A percentile compares a stretch with the other conserved stretches of the same genome.
Conservation (phyloP, 2,888 invertebrate genomes). For the Sceliomorpha sp. region DNA sequence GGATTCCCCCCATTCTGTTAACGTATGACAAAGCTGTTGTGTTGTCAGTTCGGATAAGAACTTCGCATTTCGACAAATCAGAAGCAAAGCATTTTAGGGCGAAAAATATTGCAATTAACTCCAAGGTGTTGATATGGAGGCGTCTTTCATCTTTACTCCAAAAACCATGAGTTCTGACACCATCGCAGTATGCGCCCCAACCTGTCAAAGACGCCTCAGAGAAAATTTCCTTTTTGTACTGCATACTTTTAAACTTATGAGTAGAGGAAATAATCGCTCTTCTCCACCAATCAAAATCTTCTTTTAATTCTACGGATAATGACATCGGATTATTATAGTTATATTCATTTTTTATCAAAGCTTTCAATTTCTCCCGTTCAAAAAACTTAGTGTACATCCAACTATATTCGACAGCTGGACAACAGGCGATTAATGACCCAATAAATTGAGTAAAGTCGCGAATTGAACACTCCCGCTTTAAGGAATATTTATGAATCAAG, state of each 20-base stretch:
- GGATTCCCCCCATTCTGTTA: slow-evolving; percentile 8
- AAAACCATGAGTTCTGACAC: slow-evolving; percentile 4
- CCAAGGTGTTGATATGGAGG: background rate
- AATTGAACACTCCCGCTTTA: too few relatives aligned
- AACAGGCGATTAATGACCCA: too few relatives aligned
- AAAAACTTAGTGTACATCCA: background rate
- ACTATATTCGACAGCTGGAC: too few relatives aligned
- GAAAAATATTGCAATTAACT: slow-evolving; percentile 2
- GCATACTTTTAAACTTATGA: background rate
- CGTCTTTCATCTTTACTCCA: background rate
- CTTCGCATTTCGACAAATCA: slow-evolving; percentile 1
- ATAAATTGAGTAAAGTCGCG: too few relatives aligned
- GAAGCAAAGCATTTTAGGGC: slow-evolving; percentile 9
- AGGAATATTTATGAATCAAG: too few relatives aligned
- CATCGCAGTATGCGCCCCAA: slow-evolving; percentile 1
- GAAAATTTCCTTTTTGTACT: background rate
- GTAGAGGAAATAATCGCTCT: background rate
- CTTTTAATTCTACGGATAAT: background rate
- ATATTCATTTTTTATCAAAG: background rate
- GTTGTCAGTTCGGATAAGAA: slow-evolving; percentile 6
- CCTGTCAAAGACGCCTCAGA: too few relatives aligned
- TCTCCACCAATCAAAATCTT: background rate
- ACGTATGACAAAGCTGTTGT: slow-evolving; percentile 4
- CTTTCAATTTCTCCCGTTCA: background rate
- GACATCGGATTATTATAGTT: background rate